Base-by-base conservation (phyloP, 1,140 invertebrate species). In the Pogonomyrmex californicus region DNA sequence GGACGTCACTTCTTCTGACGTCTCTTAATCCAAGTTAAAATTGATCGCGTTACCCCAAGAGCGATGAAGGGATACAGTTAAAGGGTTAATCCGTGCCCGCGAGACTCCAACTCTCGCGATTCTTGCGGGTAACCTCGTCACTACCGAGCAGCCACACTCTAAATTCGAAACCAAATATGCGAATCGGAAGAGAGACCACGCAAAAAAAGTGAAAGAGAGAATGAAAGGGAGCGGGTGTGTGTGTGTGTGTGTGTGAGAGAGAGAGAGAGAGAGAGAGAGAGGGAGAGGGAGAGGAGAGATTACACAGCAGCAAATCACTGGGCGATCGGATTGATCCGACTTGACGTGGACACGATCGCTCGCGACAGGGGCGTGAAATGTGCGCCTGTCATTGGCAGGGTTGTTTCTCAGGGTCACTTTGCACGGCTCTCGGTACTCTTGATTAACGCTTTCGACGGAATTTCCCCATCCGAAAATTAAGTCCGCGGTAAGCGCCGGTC, bases 71-170 rank as follows among this genome's bases (percentile, higher is more conserved):
- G 44, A 49, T 79, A 47, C 68, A 62, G 79, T 75, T 83, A 73
- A 83, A 71, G 68, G 68, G 79, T 83, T 47, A 75, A 83, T 62
- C n/a, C 30, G 44, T 44, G 41, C 54, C 44, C 68, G 70, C 77
- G 86, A 77, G 51, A 73, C n/a, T 54, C 44, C 81, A 73, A 56
- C 54, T 85, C 38, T 85, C 65, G 73, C 90, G 68, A 83, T 83
- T 75, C 68, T 90, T 90, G 91, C 85, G 91, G 88, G 87, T 86
- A 90, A 83, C 91, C 87, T 90, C 85, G 89, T 92, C 90, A 87
- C 91, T 91, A 92, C 91, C 89, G 91, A 89, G 91, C 92, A 94
- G 92, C 92, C 87, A 93, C 94, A 94, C 94, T 95, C 94, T 95
- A 94, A 95, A 95, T 94, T 94, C 93, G 94, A 95, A 95, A 95